phyloP scores from a whole-genome alignment of 2,113 vertebrate genomes.

The Channa maculata region DNA sequence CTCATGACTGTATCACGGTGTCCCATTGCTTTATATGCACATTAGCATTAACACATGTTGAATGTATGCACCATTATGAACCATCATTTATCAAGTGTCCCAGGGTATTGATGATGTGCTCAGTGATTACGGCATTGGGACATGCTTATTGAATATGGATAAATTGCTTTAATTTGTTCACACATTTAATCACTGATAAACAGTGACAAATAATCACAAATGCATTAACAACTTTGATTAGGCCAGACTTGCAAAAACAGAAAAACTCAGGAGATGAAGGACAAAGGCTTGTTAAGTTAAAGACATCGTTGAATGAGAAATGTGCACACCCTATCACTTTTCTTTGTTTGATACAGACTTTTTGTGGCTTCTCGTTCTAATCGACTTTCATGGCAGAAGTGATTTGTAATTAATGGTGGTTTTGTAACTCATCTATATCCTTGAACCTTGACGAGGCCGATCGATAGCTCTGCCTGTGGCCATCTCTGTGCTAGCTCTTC shows the following conservation, averaged over 20 bases:
- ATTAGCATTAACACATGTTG: constrained; percentile 66
- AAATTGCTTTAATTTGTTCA: constrained; percentile 61
- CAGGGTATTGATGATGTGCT: constrained; percentile 71
- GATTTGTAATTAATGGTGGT: constrained; percentile 84
- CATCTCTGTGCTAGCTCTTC: constrained; percentile 37
- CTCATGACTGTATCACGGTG: constrained; percentile 49
- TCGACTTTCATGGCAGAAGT: constrained; percentile 81
- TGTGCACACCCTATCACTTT: constrained; percentile 64
- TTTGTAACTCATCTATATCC: constrained; percentile 81
- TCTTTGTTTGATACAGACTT: constrained; percentile 70
- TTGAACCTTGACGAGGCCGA: constrained; percentile 75
- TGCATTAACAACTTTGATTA: constrained; percentile 39
- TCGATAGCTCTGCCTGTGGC: constrained; percentile 78
- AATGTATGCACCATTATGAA: constrained; percentile 62
- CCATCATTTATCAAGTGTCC: constrained; percentile 72
- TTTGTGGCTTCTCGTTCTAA: constrained; percentile 68
- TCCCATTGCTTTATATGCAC: constrained; percentile 47
- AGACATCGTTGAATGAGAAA: constrained; percentile 55
- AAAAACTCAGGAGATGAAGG: constrained; percentile 23
- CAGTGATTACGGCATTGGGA: constrained; percentile 63
- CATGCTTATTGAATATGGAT: constrained; percentile 76
- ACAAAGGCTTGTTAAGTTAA: constrained; percentile 22
- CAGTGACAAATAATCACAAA: constrained; percentile 37
- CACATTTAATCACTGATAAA: constrained; percentile 57
- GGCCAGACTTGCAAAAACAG: constrained; percentile 25